A percentile compares a stretch with the other conserved stretches of the same genome.
These are phyloP conservation scores for Anarsia innoxiella DNA, from an alignment of 2,888 invertebrate genomes.

Conservation along the genomic window DNA sequence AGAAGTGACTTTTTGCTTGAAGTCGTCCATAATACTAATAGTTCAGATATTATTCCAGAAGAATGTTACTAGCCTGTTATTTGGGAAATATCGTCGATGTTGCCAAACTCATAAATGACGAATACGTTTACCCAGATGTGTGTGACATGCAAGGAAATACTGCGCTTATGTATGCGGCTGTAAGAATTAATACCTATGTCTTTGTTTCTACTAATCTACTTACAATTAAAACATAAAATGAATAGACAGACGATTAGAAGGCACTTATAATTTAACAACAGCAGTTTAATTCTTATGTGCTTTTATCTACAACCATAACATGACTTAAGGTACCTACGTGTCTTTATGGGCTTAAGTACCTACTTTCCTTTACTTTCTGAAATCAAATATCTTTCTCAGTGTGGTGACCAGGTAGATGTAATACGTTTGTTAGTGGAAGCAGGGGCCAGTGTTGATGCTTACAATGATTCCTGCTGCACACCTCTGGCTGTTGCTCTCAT, in stretches of 20 bases:
- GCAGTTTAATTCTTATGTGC: too few species aligned
- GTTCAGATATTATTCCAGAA: slow-evolving; percentile 30
- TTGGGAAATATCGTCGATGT: slow-evolving; percentile 43
- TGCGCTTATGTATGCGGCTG: slow-evolving; percentile 70
- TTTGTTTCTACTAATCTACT: background rate
- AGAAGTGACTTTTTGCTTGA: too few species aligned
- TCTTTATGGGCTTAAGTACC: too few species aligned
- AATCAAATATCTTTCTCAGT: too few species aligned
- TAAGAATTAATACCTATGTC: slow-evolving; percentile 28
- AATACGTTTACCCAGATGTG: slow-evolving; percentile 60
- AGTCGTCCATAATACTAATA: too few species aligned
- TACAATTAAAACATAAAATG: background rate
- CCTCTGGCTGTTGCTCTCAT: slow-evolving; percentile 60
- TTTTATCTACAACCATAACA: too few species aligned
- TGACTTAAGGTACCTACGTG: too few species aligned
- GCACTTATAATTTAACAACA: too few species aligned
- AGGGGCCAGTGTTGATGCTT: slow-evolving; percentile 63
- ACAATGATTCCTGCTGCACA: slow-evolving; percentile 73
- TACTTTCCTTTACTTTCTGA: too few species aligned
- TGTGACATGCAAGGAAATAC: slow-evolving; percentile 71
- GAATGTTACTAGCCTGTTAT: slow-evolving; percentile 50
- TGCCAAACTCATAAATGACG: slow-evolving; percentile 45
- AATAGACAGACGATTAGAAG: too few species aligned
- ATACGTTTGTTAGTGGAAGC: slow-evolving; percentile 63
- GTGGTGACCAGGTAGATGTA: slow-evolving; percentile 43